Evolutionary conservation across 2,113 vertebrate genomes (phyloP).

Genomic region (Ochotona princeps): DNA sequence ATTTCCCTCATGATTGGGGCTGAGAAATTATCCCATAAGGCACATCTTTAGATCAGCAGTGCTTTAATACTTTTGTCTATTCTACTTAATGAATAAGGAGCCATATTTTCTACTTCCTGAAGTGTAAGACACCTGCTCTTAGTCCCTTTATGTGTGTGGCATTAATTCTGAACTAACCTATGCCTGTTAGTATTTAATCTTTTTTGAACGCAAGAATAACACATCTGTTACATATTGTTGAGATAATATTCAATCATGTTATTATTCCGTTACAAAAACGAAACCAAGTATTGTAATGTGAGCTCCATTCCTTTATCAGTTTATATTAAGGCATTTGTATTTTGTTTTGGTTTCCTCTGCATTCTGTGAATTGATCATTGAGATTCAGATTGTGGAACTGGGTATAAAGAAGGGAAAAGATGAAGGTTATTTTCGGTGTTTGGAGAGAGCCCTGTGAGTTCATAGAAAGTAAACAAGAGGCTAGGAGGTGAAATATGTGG

Average conservation of each 20-base stretch:
- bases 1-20: background rate
- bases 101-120: background rate
- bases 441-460: constrained; percentile 1
- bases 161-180: background rate
- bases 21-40: background rate
- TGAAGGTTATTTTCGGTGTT: background rate
- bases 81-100: background rate
- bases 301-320: background rate
- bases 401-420: background rate
- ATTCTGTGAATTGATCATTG: background rate
- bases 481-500: background rate
- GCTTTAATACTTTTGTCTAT: background rate
- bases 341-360: constrained; percentile 18
- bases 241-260: background rate
- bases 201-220: background rate
- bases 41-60: background rate
- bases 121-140: background rate
- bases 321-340: background rate
- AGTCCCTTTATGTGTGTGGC: background rate
- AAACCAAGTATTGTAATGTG: background rate
- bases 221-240: background rate
- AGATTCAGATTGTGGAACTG: background rate
- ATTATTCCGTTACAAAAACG: background rate
- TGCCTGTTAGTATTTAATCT: background rate
- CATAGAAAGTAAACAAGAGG: background rate